Conservation (phyloP, 1,140 invertebrate genomes). For the Steinernema feltiae region DNA sequence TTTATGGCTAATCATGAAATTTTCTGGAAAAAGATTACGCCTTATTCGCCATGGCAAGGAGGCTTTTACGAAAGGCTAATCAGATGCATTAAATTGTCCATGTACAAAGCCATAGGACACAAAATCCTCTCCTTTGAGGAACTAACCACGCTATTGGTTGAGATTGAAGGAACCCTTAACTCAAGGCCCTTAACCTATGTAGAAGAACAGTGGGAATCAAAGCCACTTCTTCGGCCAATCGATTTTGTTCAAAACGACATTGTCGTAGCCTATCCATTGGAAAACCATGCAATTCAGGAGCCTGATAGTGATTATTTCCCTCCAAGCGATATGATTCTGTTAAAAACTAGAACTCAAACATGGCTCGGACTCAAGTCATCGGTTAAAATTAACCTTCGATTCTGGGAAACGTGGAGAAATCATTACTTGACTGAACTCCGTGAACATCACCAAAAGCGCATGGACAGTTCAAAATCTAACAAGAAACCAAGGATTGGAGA, state of each 20-base stretch:
- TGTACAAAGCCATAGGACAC: neutral
- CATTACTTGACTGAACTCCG: neutral
- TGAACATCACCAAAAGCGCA: neutral
- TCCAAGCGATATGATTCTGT: neutral
- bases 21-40: neutral
- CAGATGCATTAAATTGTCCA: neutral
- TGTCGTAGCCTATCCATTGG: neutral
- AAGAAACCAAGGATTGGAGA: neutral
- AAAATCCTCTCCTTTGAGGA: neutral
- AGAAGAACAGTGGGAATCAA: neutral
- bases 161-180: slow-evolving; percentile 8
- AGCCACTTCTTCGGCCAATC: neutral
- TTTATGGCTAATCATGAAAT: neutral
- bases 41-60: slow-evolving; percentile 12
- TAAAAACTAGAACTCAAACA: neutral
- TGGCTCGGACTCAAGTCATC: neutral
- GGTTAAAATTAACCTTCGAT: neutral
- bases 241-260: neutral
- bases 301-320: neutral
- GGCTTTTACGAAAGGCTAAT: slow-evolving; percentile 10
- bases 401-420: neutral
- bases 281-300: neutral
- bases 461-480: neutral
- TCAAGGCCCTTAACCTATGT: slow-evolving; percentile 14
- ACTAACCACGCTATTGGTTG: neutral